Evolutionary conservation across 1,140 invertebrate genomes (phyloP).

Genomic region (Drosophila parvula): DNA sequence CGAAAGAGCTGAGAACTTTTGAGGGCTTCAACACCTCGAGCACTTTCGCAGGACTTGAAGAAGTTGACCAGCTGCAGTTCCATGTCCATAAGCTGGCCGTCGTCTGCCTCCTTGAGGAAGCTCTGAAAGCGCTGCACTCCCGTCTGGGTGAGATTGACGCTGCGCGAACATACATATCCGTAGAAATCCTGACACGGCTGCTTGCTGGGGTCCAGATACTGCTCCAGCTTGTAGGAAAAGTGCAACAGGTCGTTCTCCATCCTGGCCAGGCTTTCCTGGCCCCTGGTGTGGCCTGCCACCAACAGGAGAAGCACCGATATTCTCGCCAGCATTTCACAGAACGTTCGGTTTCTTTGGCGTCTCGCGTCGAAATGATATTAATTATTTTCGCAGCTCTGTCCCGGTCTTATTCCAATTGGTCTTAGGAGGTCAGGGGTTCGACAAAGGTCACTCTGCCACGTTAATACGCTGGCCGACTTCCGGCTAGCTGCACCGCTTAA

Average conservation of each 20-base stretch:
- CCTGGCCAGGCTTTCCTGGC: conserved; percentile 13
- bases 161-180: conserved; percentile 69
- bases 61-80: conserved; percentile 73
- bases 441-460: conserved; percentile 19
- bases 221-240: conserved; percentile 69
- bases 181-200: conserved; percentile 75
- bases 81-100: conserved; percentile 61
- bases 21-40: conserved; percentile 56
- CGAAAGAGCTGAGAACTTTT: conserved; percentile 61
- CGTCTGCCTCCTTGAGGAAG: conserved; percentile 43
- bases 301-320: conserved; percentile 27
- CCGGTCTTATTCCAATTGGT: neutral
- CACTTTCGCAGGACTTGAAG: conserved; percentile 68
- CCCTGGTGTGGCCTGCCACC: neutral
- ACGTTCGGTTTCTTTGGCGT: conserved; percentile 7
- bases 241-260: conserved; percentile 63
- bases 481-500: conserved; percentile 26
- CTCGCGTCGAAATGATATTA: conserved; percentile 28
- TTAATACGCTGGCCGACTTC: conserved; percentile 43
- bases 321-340: conserved; percentile 28
- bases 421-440: conserved; percentile 7
- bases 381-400: neutral
- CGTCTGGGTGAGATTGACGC: conserved; percentile 50
- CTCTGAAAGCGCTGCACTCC: conserved; percentile 68
- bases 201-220: conserved; percentile 52